These are phyloP conservation scores for Varanus komodoensis DNA, from an alignment of 2,113 vertebrate species.

Conservation along the genomic window DNA sequence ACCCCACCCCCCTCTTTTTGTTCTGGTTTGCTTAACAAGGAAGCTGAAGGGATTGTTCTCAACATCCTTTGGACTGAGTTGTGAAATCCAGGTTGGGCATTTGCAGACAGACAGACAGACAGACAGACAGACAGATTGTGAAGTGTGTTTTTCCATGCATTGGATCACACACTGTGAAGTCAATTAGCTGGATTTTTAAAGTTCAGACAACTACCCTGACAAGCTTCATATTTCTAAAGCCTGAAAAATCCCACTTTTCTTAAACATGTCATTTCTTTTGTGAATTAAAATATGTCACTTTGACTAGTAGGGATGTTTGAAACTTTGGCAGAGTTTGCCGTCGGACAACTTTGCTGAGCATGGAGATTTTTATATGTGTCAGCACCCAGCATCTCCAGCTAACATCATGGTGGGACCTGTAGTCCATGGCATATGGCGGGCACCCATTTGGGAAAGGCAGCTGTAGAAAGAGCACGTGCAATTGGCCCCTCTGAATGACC, in stretches of 20 bases:
- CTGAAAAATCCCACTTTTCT: not conserved
- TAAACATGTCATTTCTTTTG: not conserved
- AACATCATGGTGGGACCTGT: too few relatives aligned
- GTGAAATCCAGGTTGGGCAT: not conserved
- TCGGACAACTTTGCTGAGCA: too few relatives aligned
- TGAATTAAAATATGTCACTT: not conserved
- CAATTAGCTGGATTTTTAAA: not conserved
- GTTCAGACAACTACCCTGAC: not conserved
- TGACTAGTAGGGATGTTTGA: not conserved
- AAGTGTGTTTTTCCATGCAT: not conserved
- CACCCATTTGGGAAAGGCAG: too few relatives aligned
- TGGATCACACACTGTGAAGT: not conserved
- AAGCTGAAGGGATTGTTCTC: not conserved
- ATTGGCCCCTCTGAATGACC: not conserved
- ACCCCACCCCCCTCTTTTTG: too few relatives aligned
- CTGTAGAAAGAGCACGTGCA: not conserved
- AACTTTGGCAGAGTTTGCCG: not conserved
- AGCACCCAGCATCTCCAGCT: too few relatives aligned
- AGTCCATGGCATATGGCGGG: too few relatives aligned
- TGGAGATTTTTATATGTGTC: too few relatives aligned
- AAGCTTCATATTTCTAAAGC: not conserved
- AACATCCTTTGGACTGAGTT: not conserved
- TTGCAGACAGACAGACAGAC: too few relatives aligned
- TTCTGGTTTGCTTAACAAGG: too few relatives aligned
- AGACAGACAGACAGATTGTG: not conserved